phyloP scores from a whole-genome alignment of 2,888 invertebrate genomes.

The Spilarctia lutea region DNA sequence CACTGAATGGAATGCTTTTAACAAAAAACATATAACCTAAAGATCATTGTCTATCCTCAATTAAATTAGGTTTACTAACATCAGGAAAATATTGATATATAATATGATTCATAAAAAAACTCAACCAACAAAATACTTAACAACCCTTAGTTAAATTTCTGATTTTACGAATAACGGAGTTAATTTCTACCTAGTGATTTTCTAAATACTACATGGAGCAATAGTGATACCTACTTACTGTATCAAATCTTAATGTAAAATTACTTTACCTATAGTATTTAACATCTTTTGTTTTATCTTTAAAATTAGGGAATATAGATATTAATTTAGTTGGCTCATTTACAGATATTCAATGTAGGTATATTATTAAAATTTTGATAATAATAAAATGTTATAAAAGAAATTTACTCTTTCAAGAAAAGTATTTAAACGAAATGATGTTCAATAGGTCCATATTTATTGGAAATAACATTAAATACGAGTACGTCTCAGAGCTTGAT shows the following conservation, averaged over 20 bases:
- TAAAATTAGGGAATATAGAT: slow-evolving; percentile 19
- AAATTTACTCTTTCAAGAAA: not conserved
- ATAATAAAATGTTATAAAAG: not conserved
- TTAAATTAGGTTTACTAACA: not conserved
- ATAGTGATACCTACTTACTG: not conserved
- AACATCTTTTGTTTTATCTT: not conserved
- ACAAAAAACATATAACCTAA: slow-evolving; percentile 19
- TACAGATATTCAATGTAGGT: slow-evolving; percentile 10
- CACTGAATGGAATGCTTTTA: slow-evolving; percentile 47
- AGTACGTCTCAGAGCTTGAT: not conserved
- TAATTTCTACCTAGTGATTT: not conserved
- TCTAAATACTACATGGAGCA: not conserved
- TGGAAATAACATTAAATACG: not conserved
- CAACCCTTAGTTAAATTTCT: not conserved
- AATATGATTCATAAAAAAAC: not conserved
- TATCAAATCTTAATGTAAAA: not conserved
- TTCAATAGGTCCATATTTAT: not conserved
- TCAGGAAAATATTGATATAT: not conserved
- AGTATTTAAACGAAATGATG: not conserved
- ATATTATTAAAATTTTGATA: slow-evolving; percentile 20
- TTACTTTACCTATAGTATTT: not conserved
- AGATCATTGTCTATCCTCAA: not conserved
- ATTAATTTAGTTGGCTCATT: slow-evolving; percentile 35
- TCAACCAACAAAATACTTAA: not conserved
- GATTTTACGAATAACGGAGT: not conserved